Conservation (phyloP, 64 coral and sea anemone genomes). For the Dendronephthya gigantea region DNA sequence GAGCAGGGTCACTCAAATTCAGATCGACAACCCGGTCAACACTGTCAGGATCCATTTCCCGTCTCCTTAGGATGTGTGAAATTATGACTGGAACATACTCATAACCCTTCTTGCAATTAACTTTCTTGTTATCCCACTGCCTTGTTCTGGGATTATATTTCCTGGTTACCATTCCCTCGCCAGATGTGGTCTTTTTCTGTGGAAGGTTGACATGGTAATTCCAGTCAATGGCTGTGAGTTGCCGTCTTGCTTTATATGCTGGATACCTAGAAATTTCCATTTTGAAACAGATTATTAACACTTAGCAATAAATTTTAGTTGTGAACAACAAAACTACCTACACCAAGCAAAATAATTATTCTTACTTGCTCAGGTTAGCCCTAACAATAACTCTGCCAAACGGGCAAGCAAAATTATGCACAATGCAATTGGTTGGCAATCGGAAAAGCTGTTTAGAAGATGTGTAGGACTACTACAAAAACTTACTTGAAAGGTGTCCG, state of each 20-base stretch:
- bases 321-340: no score
- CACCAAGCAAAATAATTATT: no score
- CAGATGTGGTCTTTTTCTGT: neutral
- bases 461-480: no score
- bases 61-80: neutral
- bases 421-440: no score
- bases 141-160: constrained; percentile 28
- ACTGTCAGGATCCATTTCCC: neutral
- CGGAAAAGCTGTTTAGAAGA: no score
- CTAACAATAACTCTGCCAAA: no score
- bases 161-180: neutral
- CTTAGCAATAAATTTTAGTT: no score
- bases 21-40: neutral
- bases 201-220: constrained; percentile 6
- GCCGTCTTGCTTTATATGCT: neutral
- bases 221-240: neutral
- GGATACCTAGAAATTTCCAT: no score
- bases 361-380: no score
- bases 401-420: no score
- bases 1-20: no score
- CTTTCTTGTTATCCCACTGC: constrained; percentile 14
- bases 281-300: neutral
- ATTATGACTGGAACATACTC: constrained; percentile 15
- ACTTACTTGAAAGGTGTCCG: no score
- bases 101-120: neutral